These are phyloP conservation scores for Bothrops jararaca DNA, from an alignment of 2,113 vertebrate genomes.

Conservation along the genomic window DNA sequence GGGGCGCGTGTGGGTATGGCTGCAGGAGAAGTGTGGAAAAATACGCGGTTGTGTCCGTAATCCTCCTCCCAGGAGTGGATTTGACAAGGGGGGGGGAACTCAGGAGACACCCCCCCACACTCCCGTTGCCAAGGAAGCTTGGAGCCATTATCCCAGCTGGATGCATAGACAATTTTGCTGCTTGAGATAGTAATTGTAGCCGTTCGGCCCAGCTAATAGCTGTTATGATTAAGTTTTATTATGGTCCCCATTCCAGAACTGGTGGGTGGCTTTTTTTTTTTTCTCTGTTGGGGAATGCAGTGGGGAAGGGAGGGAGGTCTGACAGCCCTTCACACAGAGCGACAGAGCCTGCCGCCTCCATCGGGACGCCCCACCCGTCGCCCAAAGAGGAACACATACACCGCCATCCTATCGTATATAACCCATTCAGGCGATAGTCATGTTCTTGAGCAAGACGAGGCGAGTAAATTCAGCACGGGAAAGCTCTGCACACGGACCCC, in stretches of 20 bases:
- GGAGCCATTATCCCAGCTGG: constrained; percentile 57
- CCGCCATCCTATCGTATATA: not conserved
- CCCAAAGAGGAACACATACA: not conserved
- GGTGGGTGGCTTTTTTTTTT: constrained; percentile 2
- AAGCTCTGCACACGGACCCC: too few species aligned
- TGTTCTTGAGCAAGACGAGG: fast-evolving
- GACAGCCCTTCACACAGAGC: constrained; percentile 32
- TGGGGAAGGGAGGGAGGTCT: not conserved
- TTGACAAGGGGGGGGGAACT: not conserved
- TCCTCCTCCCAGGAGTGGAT: not conserved
- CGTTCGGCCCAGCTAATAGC: constrained; percentile 68
- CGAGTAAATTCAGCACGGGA: too few species aligned
- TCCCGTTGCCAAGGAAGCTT: constrained; percentile 12
- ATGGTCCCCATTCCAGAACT: constrained; percentile 48
- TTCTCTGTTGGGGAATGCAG: not conserved
- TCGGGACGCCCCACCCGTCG: not conserved
- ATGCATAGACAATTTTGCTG: constrained; percentile 43
- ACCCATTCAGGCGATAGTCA: not conserved
- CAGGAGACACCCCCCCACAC: not conserved
- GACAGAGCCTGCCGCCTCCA: not conserved
- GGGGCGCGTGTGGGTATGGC: too few species aligned
- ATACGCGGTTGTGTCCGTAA: not conserved
- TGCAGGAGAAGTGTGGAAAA: too few species aligned
- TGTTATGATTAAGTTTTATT: constrained; percentile 71
- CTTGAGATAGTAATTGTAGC: constrained; percentile 75